Base-by-base conservation (phyloP, 2,113 vertebrate genomes). In the Trogon surrucura region DNA sequence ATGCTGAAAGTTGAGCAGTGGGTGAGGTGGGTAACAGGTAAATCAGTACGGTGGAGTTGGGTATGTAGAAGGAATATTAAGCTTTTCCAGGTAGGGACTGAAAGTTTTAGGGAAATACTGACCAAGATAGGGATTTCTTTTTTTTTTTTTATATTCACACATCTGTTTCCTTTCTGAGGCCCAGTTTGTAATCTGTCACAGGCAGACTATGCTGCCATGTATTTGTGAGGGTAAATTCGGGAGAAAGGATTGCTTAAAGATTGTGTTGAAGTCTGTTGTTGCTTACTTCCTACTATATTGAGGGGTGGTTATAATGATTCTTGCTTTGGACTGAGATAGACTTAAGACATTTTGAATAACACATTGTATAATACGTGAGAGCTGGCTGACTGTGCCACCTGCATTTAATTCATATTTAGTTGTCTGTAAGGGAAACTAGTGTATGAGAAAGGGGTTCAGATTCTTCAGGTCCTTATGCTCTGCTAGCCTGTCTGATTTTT, bases 1-100 rank as follows among this genome's bases (percentile, higher is more conserved):
- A 92, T 88, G 93, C 88, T 89, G 38, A 66, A 93, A 93, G 88
- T 96, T 96, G 92, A 96, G 65, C 80, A 50, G 65, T 79, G 81
- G 85, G 30, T 95, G 65, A 95, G 79, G 77, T 94, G 79, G 88
- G 73, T 92, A 92, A 93, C 96, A 96, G 93, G 92, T 96, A 95
- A 90, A 91, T 87, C 3, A 2, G 65, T 22, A 58, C 26, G 48
- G 73, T 88, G 65, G 51, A 64, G 30, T 14, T 67, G n/a, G 56
- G 62, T 45, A n/a, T 6, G 36, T 45, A 38, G 69, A 89, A 84
- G 53, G 67, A 90, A 51, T 84, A 69, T 15, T 61, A 73, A 93
- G 15, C 10, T 93, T 95, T 85, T 86, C 48, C 61, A 94, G 80
- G 29, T 38, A 91, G 58, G 65, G 71, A 74, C 23, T 54, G 83